phyloP scores from a whole-genome alignment of 37 sponge, comb jelly and placozoan species.

The Halisarca cf. caerulea region DNA sequence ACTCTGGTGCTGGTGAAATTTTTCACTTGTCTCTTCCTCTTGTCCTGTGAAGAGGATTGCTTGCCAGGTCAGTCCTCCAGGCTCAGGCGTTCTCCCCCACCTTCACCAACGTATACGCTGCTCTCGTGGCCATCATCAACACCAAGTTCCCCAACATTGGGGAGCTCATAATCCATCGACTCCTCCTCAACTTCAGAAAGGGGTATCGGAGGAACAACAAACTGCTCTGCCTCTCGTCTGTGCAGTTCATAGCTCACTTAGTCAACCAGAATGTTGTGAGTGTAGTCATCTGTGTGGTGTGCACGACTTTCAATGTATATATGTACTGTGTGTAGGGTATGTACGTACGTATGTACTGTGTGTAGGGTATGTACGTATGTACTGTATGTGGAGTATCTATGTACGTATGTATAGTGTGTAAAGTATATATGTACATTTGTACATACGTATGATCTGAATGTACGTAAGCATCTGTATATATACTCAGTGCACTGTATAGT shows the following conservation, averaged over 20 bases:
- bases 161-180: conserved; percentile 85
- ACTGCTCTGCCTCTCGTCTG: conserved; percentile 81
- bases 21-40: no score
- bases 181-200: conserved; percentile 84
- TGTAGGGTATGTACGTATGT: no score
- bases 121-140: conserved; percentile 92
- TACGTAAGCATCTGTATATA: no score
- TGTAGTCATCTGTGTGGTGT: no score
- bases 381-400: no score
- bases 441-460: no score
- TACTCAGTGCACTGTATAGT: neutral
- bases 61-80: conserved; percentile 85
- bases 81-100: conserved; percentile 93
- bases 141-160: conserved; percentile 97
- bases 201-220: conserved; percentile 89
- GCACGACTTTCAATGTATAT: neutral
- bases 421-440: neutral
- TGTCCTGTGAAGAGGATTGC: conserved; percentile 63
- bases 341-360: no score
- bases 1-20: no score
- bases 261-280: conserved; percentile 92
- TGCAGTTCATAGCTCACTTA: conserved; percentile 91
- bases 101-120: conserved; percentile 98
- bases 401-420: neutral
- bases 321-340: no score